Evolutionary conservation across 2,888 invertebrate species (phyloP).

Genomic region (Dicycla oo): DNA sequence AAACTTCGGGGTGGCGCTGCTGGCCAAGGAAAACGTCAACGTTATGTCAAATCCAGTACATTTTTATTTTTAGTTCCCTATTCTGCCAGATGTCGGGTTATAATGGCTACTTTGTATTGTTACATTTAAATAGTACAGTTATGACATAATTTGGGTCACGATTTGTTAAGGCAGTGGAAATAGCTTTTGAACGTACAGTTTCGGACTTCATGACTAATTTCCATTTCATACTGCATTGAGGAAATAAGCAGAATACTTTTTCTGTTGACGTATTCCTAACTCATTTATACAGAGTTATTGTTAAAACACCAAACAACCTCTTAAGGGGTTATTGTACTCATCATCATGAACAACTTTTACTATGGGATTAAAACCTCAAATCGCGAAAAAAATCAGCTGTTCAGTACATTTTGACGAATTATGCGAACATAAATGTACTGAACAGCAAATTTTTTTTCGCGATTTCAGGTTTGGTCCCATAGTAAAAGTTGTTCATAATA

Average conservation of each 20-base stretch:
- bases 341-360: too few relatives aligned
- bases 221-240: neutral
- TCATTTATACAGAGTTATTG: too few relatives aligned
- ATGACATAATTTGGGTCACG: constrained; percentile 43
- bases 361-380: too few relatives aligned
- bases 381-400: too few relatives aligned
- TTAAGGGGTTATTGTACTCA: too few relatives aligned
- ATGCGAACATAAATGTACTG: too few relatives aligned
- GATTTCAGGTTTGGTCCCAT: too few relatives aligned
- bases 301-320: too few relatives aligned
- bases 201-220: neutral
- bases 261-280: neutral
- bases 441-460: too few relatives aligned
- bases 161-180: constrained; percentile 15
- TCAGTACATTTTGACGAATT: too few relatives aligned
- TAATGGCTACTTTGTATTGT: constrained; percentile 14
- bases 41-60: neutral
- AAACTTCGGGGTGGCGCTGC: neutral
- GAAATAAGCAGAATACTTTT: neutral
- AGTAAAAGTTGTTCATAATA: too few relatives aligned
- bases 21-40: neutral
- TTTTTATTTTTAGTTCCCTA: neutral
- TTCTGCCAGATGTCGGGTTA: neutral
- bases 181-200: constrained; percentile 13
- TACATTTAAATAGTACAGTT: constrained; percentile 19